These are phyloP conservation scores for Acronicta leporina DNA, from an alignment of 2,888 invertebrate genomes.

Conservation along the genomic window DNA sequence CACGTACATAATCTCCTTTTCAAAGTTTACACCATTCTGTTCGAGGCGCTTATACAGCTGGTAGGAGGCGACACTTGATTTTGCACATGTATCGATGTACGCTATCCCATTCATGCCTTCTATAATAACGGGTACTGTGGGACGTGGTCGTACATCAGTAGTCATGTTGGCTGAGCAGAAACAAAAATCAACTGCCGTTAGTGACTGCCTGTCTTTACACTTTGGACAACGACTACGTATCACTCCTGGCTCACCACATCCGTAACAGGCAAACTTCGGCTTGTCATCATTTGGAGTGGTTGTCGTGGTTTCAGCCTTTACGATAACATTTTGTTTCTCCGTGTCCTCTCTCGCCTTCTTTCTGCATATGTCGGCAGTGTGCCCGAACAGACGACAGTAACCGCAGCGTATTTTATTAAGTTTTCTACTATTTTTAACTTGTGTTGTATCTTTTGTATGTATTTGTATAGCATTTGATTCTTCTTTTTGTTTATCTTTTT, in stretches of 20 bases:
- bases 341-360: constrained; percentile 12
- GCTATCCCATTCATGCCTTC: constrained; percentile 14
- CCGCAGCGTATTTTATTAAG: constrained; percentile 14
- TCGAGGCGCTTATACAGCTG: constrained; percentile 10
- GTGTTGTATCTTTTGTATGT: neutral
- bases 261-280: constrained; percentile 40
- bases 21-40: constrained; percentile 10
- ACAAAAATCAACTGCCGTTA: constrained; percentile 8
- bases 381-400: constrained; percentile 17
- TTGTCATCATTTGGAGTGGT: neutral
- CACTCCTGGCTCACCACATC: constrained; percentile 36
- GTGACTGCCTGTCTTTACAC: constrained; percentile 11
- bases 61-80: constrained; percentile 29
- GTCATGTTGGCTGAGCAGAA: constrained; percentile 17
- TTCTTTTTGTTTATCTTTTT: neutral
- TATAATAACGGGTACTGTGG: constrained; percentile 16
- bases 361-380: constrained; percentile 16
- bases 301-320: neutral
- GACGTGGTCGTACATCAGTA: constrained; percentile 18
- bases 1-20: constrained; percentile 15
- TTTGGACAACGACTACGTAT: constrained; percentile 29
- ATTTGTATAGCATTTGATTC: neutral
- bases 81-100: constrained; percentile 31
- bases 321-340: constrained; percentile 3
- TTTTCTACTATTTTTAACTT: constrained; percentile 11